phyloP scores from a whole-genome alignment of 1,140 invertebrate species.

The Nasonia longicornis region DNA sequence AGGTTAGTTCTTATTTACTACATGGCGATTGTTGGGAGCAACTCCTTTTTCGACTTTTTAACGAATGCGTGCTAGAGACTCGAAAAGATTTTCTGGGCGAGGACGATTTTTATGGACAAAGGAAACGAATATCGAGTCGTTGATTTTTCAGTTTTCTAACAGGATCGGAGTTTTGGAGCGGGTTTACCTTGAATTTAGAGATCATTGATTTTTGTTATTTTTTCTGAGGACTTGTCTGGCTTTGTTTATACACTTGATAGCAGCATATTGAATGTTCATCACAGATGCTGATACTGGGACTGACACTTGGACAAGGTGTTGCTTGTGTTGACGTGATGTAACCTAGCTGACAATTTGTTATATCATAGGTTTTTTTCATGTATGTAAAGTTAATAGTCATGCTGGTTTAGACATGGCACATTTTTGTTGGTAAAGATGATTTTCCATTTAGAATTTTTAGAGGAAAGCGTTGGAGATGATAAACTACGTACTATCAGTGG shows the following conservation, averaged over 20 bases:
- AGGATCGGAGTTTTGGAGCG: not conserved
- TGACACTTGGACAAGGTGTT: too few relatives aligned
- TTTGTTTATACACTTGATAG: not conserved
- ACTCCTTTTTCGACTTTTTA: not conserved
- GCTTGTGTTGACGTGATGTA: not conserved
- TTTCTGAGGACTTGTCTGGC: not conserved
- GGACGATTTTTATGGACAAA: not conserved
- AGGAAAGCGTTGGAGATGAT: too few relatives aligned
- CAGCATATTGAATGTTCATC: not conserved
- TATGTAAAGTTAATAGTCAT: not conserved
- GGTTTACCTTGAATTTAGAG: not conserved
- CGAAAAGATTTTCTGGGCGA: not conserved
- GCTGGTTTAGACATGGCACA: not conserved
- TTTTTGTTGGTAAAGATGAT: not conserved
- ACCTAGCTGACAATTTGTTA: not conserved
- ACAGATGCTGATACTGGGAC: not conserved
- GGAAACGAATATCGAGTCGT: not conserved
- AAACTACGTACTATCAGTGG: too few relatives aligned
- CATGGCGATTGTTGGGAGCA: not conserved
- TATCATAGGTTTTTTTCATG: not conserved
- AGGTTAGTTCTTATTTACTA: slow-evolving; percentile 49
- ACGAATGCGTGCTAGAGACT: not conserved
- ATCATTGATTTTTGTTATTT: not conserved
- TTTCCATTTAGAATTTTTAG: not conserved
- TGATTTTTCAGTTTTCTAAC: not conserved